Evolutionary conservation across 1,140 invertebrate genomes (phyloP).

Genomic region (Nasonia giraulti): DNA sequence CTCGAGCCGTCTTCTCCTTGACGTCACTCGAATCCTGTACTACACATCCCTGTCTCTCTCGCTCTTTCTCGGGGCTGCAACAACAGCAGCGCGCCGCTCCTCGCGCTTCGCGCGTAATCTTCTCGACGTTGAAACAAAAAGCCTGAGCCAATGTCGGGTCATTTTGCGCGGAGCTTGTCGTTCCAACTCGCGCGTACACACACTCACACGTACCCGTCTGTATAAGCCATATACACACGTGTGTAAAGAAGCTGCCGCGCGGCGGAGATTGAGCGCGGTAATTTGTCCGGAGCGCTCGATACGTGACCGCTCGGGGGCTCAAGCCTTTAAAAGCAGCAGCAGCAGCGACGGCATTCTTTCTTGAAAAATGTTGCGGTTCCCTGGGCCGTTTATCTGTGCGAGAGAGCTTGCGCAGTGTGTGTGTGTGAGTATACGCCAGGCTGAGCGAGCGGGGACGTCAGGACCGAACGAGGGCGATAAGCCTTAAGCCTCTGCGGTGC

Average conservation of each 20-base stretch:
- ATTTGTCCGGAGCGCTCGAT: conserved; percentile 41
- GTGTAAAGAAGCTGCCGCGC: not conserved
- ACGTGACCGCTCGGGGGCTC: conserved; percentile 5
- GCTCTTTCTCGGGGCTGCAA: not conserved
- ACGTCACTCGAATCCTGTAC: not conserved
- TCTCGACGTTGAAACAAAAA: not conserved
- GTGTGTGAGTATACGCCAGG: not conserved
- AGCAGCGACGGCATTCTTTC: conserved; percentile 12
- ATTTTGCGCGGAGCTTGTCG: not conserved
- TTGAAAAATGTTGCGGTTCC: conserved; percentile 31
- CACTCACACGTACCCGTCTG: not conserved
- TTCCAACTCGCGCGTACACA: not conserved
- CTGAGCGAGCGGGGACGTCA: not conserved
- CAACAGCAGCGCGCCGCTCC: not conserved
- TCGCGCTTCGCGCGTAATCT: not conserved
- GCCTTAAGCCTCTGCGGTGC: conserved; percentile 11
- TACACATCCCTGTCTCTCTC: not conserved
- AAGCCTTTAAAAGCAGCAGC: not conserved
- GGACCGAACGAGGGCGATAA: conserved; percentile 11
- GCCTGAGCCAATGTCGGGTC: not conserved
- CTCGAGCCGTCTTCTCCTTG: not conserved
- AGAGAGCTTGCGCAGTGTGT: not conserved
- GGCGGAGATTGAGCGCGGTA: conserved; percentile 28
- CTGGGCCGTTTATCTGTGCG: not conserved
- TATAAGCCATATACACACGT: not conserved